Base-by-base conservation (phyloP, 2,797 vertebrate species). In the Pipistrellus pipistrellus region DNA sequence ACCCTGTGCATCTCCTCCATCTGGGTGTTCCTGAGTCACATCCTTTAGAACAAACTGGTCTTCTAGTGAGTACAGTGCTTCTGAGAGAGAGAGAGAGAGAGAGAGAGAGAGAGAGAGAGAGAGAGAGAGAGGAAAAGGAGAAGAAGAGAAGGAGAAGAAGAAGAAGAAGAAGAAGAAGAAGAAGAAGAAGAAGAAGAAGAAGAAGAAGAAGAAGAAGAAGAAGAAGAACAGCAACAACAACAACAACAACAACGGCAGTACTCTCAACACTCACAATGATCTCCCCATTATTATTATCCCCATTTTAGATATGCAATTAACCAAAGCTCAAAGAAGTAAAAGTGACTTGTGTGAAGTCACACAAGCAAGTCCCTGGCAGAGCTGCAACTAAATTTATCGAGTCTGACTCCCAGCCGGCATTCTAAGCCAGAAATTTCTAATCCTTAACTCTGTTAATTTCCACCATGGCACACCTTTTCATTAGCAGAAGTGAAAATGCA, bases 231-330 rank as follows among this genome's bases (percentile, higher is more conserved):
- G 51, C 51, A 53, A 53, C 51, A 53, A 53, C 51, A 57, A 57
- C 55, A 57, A 12, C 10, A 59, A 12, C 23, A 59, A 59, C 4
- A 59, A 12, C 0, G 53, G n/a, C 4, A 51, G 3, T 35, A 41
- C 4, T 55, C 69, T 68, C 20, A 84, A 35, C 8, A 12, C 46
- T 77, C 17, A 69, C 0, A 30, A 4, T 1, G 9, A 78, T 53
- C n/a, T 35, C 17, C 38, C 4, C 38, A 38, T 38, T 90, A 18
- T 78, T 8, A 53, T 23, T 30, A 3, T 25, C 2, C n/a, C 14
- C 64, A 38, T 55, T 90, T 85, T 35, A 72, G 64, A 82, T 66
- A 82, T 64, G 41, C 66, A 68, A 62, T 75, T 27, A 92, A 84
- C 32, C 2, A 85, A 93, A 73, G 4, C 62, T 77, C 15, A 71